These are phyloP conservation scores for Scatophagus argus DNA, from an alignment of 2,113 vertebrate genomes.

Conservation along the genomic window DNA sequence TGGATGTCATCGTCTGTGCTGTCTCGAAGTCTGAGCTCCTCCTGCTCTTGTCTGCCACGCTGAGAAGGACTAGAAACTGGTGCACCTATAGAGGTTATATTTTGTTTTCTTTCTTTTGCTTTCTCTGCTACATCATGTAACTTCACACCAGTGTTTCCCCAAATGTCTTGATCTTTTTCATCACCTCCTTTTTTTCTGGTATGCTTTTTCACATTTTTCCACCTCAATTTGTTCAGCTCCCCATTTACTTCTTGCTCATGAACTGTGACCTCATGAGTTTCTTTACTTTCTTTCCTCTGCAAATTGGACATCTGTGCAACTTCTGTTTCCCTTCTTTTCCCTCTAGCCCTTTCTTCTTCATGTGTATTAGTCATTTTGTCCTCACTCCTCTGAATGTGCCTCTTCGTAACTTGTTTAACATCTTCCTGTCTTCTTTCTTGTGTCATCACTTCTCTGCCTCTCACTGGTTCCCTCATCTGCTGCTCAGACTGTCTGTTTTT, in stretches of 20 bases:
- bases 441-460: conserved; percentile 18
- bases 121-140: too few species aligned
- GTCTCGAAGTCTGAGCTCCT: not conserved
- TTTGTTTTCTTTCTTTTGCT: conserved; percentile 72
- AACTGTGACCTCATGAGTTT: not conserved
- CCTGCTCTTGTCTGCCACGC: conserved; percentile 14
- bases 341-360: conserved; percentile 23
- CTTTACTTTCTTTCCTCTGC: conserved; percentile 21
- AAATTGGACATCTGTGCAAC: not conserved
- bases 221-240: not conserved
- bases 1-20: not conserved
- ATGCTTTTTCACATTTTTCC: conserved; percentile 20
- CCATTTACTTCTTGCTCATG: conserved; percentile 18
- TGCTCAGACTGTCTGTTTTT: conserved; percentile 36
- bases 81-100: not conserved
- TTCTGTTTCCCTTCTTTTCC: not conserved
- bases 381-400: conserved; percentile 62
- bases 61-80: not conserved
- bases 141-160: conserved; percentile 65
- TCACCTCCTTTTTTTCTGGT: conserved; percentile 11
- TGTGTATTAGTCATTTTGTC: conserved; percentile 25
- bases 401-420: conserved; percentile 12
- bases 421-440: conserved; percentile 25
- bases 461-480: conserved; percentile 40
- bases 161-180: not conserved